Percentiles rank a stretch among this genome's conserved stretches.
phyloP scores from a whole-genome alignment of 1,140 invertebrate genomes.

The Pomacea maculata region DNA sequence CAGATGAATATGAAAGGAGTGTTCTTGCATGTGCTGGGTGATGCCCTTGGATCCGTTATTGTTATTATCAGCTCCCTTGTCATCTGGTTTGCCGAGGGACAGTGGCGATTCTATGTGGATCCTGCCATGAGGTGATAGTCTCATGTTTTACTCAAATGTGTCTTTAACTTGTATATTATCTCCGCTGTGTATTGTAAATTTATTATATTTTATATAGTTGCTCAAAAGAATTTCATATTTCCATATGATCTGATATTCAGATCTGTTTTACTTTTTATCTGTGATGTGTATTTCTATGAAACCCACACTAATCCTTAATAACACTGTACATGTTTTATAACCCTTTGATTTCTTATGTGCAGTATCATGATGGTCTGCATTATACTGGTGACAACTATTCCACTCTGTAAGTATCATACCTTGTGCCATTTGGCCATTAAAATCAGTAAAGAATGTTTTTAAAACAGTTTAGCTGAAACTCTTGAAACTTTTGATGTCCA shows the following conservation, averaged over 20 bases:
- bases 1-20: constrained; percentile 88
- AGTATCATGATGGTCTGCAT: constrained; percentile 70
- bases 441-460: no score
- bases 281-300: no score
- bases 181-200: no score
- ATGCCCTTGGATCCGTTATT: constrained; percentile 94
- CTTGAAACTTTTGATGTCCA: no score
- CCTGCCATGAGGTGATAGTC: constrained; percentile 80
- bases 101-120: constrained; percentile 86
- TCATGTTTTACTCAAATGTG: background rate
- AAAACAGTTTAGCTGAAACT: no score
- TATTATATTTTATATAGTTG: no score
- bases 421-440: background rate
- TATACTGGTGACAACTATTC: constrained; percentile 69
- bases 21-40: constrained; percentile 95
- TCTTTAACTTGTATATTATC: background rate
- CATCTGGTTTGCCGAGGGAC: constrained; percentile 87
- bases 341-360: constrained; percentile 24
- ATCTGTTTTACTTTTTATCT: no score
- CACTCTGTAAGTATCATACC: constrained; percentile 66
- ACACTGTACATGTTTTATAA: no score
- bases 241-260: no score
- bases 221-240: no score
- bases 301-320: no score
- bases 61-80: constrained; percentile 89